phyloP scores from a whole-genome alignment of 1,140 invertebrate species.

The Nylanderia fulva region DNA sequence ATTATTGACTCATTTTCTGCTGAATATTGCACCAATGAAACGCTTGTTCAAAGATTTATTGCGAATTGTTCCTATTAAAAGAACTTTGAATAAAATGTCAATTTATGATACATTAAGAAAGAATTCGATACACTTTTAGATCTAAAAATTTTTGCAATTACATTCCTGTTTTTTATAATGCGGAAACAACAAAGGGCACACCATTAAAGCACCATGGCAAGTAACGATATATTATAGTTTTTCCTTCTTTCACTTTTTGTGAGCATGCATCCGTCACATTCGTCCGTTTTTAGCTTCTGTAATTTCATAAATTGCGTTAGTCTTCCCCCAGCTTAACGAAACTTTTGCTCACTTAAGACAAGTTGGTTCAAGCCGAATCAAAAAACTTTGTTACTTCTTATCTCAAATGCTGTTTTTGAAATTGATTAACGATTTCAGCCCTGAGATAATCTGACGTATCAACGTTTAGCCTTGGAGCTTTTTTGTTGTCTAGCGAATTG shows the following conservation, averaged over 20 bases:
- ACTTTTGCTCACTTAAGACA: conserved; percentile 24
- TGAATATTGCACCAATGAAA: neutral
- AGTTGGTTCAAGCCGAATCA: conserved; percentile 1
- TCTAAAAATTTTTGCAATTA: neutral
- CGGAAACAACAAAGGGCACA: neutral
- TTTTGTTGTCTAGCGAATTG: neutral
- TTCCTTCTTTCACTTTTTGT: neutral
- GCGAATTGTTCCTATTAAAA: neutral
- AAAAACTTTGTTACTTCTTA: conserved; percentile 1
- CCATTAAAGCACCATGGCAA: neutral
- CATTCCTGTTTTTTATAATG: neutral
- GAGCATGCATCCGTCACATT: conserved; percentile 6
- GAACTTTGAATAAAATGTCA: conserved; percentile 13
- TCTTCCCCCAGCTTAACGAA: neutral
- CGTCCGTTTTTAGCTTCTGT: neutral
- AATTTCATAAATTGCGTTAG: conserved; percentile 54
- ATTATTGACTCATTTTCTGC: neutral
- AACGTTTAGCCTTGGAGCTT: neutral
- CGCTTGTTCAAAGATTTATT: neutral
- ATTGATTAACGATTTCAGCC: neutral
- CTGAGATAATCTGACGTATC: neutral
- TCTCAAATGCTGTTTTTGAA: neutral
- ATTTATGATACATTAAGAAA: neutral
- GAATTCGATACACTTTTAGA: neutral
- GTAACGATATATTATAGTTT: neutral